Base-by-base conservation (phyloP, 2,797 vertebrate species). In the Catharus ustulatus region DNA sequence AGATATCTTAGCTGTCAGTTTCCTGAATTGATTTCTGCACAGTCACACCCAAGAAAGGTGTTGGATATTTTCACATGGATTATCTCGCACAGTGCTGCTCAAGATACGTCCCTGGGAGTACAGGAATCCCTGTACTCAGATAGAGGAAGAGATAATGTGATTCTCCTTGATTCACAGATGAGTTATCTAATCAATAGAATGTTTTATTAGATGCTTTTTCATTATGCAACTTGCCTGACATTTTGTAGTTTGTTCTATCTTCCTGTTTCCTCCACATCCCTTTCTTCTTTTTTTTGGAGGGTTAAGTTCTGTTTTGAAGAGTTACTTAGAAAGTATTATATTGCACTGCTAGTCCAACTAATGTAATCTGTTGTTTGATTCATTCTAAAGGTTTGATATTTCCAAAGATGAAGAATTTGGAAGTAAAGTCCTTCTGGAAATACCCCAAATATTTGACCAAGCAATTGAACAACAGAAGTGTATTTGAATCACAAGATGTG, bases 221-320 rank as follows among this genome's bases (percentile, higher is more conserved):
- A 36, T 51, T 76, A 77, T 46, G 13, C 1, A 1, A 62, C 9
- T 61, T 76, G 8, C 5, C 5, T 73, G 74, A 82, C 1, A 76
- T 76, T 66, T 76, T 66, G 11, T 43, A 34, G 10, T 38, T 80
- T 74, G 1, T 57, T 77, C 1, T 10, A n/a, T 19, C 5, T 86
- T 58, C 17, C 1, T n/a, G 27, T 51, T 69, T 40, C 1, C 8
- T 11, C 10, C 10, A 18, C 18, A 17, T 5, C 0, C 1, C 2
- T 4, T 3, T 15, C 20, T 42, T 15, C 30, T 21, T 5, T 15
- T 64, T 43, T 26, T n/a, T 38, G 38, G 38, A 38, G 38, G 38
- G 38, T 38, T 11, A 38, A 11, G 10, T 38, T 77, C 24, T 8
- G 1, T 79, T 84, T 40, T 42, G 16, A 77, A 83, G 22, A 48